Evolutionary conservation across 2,888 invertebrate species (phyloP).

Genomic region (Chouioia cunea): DNA sequence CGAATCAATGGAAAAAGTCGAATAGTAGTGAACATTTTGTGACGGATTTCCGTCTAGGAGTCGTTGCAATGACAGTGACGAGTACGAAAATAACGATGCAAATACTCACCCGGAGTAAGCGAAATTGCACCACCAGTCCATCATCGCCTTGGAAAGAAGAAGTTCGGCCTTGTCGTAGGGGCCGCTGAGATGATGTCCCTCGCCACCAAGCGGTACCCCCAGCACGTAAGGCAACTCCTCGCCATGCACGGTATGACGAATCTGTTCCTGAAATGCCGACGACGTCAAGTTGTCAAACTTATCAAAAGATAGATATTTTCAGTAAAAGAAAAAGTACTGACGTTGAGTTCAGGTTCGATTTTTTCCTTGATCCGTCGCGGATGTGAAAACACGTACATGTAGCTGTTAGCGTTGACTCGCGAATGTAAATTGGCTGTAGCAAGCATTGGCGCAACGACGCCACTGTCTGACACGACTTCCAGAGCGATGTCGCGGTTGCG

Average conservation of each 20-base stretch:
- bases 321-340: conserved; percentile 15
- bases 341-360: conserved; percentile 3
- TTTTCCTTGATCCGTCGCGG: conserved; percentile 75
- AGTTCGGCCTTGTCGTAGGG: conserved; percentile 84
- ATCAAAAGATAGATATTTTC: too few relatives aligned
- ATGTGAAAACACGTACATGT: conserved; percentile 91
- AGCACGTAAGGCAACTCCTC: conserved; percentile 91
- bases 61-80: not conserved
- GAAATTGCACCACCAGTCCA: conserved; percentile 92
- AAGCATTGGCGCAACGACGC: conserved; percentile 85
- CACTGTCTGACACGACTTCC: conserved; percentile 90
- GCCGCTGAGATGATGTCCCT: conserved; percentile 78
- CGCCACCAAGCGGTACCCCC: conserved; percentile 82
- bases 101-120: conserved; percentile 83
- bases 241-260: conserved; percentile 75
- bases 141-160: conserved; percentile 86
- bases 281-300: not conserved
- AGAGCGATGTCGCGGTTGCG: conserved; percentile 84
- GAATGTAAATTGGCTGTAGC: conserved; percentile 83
- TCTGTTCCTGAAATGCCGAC: conserved; percentile 58
- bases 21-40: too few relatives aligned
- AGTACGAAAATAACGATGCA: conserved; percentile 7
- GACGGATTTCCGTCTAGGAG: too few relatives aligned
- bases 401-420: conserved; percentile 80
- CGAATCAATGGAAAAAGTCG: too few relatives aligned